phyloP scores from a whole-genome alignment of 2,797 vertebrate genomes.

The Fringilla coelebs region DNA sequence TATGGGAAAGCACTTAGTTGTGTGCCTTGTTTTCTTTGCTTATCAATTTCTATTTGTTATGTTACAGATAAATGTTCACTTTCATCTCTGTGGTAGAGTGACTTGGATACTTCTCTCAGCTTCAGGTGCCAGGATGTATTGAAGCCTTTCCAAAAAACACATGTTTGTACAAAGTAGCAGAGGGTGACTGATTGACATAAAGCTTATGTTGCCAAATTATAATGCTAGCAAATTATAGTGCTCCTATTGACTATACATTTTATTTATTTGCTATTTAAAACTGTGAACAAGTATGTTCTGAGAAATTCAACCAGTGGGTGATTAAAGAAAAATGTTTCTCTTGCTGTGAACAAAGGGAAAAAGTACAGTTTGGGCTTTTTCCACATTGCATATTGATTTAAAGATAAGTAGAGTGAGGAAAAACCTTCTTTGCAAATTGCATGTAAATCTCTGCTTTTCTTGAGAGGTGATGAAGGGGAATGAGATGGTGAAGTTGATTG shows the following conservation, averaged over 20 bases:
- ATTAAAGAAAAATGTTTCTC: not conserved
- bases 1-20: not conserved
- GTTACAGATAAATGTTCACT: constrained; percentile 4
- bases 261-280: not conserved
- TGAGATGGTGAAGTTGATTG: not conserved
- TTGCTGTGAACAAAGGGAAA: not conserved
- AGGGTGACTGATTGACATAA: not conserved
- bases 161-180: not conserved
- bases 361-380: not conserved
- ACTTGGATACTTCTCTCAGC: constrained; percentile 14
- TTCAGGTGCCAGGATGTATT: not conserved
- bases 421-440: not conserved
- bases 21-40: constrained; percentile 6
- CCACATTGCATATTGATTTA: not conserved
- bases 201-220: not conserved
- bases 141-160: not conserved
- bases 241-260: not conserved
- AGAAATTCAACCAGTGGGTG: not conserved
- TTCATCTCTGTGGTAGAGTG: constrained; percentile 26
- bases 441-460: not conserved
- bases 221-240: not conserved
- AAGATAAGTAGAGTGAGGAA: not conserved
- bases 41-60: constrained; percentile 13
- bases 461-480: not conserved
- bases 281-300: not conserved